These are phyloP conservation scores for Philypnodon macrostomus DNA, from an alignment of 2,797 vertebrate genomes.

Conservation along the genomic window DNA sequence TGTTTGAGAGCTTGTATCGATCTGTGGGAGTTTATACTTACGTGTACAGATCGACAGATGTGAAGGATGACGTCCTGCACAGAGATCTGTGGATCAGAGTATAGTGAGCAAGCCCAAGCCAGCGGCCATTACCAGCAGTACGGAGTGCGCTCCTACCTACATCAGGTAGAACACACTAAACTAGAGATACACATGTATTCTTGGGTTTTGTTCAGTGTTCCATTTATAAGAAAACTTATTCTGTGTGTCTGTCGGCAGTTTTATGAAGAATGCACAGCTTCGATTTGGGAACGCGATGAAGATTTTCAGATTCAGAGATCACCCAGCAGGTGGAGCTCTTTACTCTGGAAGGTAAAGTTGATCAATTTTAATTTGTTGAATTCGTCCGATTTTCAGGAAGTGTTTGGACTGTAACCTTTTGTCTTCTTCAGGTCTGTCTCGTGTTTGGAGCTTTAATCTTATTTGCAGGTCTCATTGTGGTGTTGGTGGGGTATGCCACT, in stretches of 20 bases:
- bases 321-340: slow-evolving; percentile 93
- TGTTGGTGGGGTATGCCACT: slow-evolving; percentile 89
- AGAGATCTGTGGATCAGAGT: slow-evolving; percentile 86
- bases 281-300: slow-evolving; percentile 96
- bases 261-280: slow-evolving; percentile 97
- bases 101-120: slow-evolving; percentile 73
- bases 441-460: slow-evolving; percentile 86
- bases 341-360: slow-evolving; percentile 96
- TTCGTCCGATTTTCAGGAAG: not conserved
- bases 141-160: slow-evolving; percentile 96
- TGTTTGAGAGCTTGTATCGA: too few relatives aligned
- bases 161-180: slow-evolving; percentile 71
- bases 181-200: too few relatives aligned
- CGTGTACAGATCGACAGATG: slow-evolving; percentile 61
- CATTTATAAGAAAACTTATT: too few relatives aligned
- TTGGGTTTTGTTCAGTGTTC: too few relatives aligned
- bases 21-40: slow-evolving; percentile 33
- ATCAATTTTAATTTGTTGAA: not conserved
- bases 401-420: not conserved
- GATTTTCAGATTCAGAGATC: slow-evolving; percentile 99
- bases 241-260: slow-evolving; percentile 70
- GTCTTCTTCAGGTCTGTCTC: slow-evolving; percentile 86
- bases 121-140: slow-evolving; percentile 85
- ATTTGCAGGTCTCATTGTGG: slow-evolving; percentile 86
- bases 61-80: slow-evolving; percentile 92